These are phyloP conservation scores for Stenoptilia bipunctidactyla DNA, from an alignment of 2,888 invertebrate species.

Conservation along the genomic window DNA sequence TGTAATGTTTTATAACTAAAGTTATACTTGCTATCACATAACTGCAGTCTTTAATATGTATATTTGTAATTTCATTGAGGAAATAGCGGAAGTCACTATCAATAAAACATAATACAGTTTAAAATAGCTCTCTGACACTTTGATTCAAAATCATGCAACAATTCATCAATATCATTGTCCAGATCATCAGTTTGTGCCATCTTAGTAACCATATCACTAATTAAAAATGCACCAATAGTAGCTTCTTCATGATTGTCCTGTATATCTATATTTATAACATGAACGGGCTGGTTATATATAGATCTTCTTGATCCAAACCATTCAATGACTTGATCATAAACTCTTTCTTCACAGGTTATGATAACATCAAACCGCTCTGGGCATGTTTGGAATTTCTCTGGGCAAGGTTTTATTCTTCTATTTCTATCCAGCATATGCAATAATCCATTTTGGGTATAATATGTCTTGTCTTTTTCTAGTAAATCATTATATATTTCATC, in stretches of 20 bases:
- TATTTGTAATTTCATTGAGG: too few species aligned
- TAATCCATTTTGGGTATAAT: conserved; percentile 98
- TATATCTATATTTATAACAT: conserved; percentile 98
- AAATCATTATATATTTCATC: conserved; percentile 97
- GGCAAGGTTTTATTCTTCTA: conserved; percentile 91
- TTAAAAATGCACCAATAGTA: conserved; percentile 97
- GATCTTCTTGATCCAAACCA: conserved; percentile 88
- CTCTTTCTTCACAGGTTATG: conserved; percentile 97
- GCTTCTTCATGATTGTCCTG: conserved; percentile 99
- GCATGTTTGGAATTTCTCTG: conserved; percentile 94
- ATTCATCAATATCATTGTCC: conserved; percentile 97
- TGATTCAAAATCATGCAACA: conserved; percentile 93
- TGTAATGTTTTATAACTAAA: too few species aligned
- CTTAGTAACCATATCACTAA: conserved; percentile 94
- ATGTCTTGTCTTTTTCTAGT: conserved; percentile 87
- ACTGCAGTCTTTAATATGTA: too few species aligned
- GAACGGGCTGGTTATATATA: conserved; percentile 88
- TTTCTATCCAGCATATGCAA: conserved; percentile 98
- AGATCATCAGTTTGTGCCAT: conserved; percentile 91
- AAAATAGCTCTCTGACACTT: conserved; percentile 88
- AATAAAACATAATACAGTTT: conserved; percentile 96
- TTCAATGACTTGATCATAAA: conserved; percentile 98
- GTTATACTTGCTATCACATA: too few species aligned
- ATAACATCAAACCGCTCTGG: conserved; percentile 94
- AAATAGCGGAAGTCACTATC: conserved; percentile 27